These are phyloP conservation scores for Phlogophora meticulosa DNA, from an alignment of 2,888 invertebrate genomes.

Conservation along the genomic window DNA sequence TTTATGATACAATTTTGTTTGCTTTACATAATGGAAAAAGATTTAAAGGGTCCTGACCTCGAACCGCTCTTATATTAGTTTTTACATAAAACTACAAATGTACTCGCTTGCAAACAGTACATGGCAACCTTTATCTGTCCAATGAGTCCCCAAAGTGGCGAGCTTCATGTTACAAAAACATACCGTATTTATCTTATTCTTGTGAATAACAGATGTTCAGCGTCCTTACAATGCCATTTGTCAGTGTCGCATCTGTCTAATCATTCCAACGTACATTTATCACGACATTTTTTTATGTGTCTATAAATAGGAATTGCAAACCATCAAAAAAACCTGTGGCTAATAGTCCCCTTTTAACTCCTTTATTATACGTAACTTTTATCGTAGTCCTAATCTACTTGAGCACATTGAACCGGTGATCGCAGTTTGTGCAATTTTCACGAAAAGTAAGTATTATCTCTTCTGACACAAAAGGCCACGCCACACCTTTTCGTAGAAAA, in stretches of 20 bases:
- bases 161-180: conserved; percentile 74
- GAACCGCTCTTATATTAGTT: conserved; percentile 1
- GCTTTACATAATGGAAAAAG: conserved; percentile 14
- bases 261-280: conserved; percentile 82
- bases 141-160: conserved; percentile 69
- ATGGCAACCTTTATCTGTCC: conserved; percentile 63
- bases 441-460: conserved; percentile 40
- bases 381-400: conserved; percentile 15
- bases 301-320: conserved; percentile 63
- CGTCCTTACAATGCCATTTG: conserved; percentile 78
- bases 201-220: conserved; percentile 83
- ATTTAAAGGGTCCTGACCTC: conserved; percentile 5
- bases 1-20: conserved; percentile 34
- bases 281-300: conserved; percentile 73
- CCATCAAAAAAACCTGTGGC: conserved; percentile 53
- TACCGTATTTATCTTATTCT: conserved; percentile 81
- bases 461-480: conserved; percentile 46
- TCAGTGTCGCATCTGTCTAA: conserved; percentile 84
- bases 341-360: conserved; percentile 48
- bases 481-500: conserved; percentile 47
- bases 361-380: conserved; percentile 37
- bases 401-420: conserved; percentile 16
- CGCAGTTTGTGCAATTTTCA: conserved; percentile 31
- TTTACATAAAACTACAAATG: conserved; percentile 33
- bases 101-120: conserved; percentile 42